Evolutionary conservation across 2,113 vertebrate genomes (phyloP), one percentile per base, ranked within the genome.

Genomic region (Ictidomys tridecemlineatus): DNA sequence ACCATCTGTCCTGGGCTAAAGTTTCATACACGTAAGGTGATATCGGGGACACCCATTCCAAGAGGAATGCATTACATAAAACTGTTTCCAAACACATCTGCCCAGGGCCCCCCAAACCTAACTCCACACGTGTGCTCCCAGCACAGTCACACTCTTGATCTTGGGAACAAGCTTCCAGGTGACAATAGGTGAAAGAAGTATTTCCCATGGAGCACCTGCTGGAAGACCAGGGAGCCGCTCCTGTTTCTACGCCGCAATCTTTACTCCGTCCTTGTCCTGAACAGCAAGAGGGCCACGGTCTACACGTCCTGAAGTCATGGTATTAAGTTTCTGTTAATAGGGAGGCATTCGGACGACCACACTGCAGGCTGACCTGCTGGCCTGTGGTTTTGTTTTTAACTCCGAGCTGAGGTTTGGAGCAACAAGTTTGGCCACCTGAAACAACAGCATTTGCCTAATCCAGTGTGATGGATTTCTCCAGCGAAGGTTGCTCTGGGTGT

Each of bases 381-480:
- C 63, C 56, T 78, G 78, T 28, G 84, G 83, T 85, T 97, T 84
- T 82, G 39, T 77, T 91, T 97, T 95, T 34, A 95, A 89, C 56
- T 89, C 82, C 53, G 32, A 34, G 70, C 63, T 95, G 14, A 3
- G 65, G 67, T 77, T 82, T 91, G 72, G n/a, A 84, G 93, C 85
- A 79, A 5, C 22, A 67, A 70, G 90, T 0, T 69, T 77, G 61
- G 63, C 90, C 97, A 96, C 94, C 97, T 96, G 97, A 97, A 97
- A 95, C 74, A 97, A 95, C 97, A 98, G 37, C 61, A 30, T 63
- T 70, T 20, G 83, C 94, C 96, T 95, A 63, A 96, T 95, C 96
- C 80, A 53, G 65, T 77, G 63, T 58, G 74, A 96, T 90, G 93
- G 78, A 39, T 86, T 95, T 96, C 93, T 91, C 84, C 74, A 1